Conservation (phyloP, 2,797 vertebrate genomes). For the Poecilia gillii region DNA sequence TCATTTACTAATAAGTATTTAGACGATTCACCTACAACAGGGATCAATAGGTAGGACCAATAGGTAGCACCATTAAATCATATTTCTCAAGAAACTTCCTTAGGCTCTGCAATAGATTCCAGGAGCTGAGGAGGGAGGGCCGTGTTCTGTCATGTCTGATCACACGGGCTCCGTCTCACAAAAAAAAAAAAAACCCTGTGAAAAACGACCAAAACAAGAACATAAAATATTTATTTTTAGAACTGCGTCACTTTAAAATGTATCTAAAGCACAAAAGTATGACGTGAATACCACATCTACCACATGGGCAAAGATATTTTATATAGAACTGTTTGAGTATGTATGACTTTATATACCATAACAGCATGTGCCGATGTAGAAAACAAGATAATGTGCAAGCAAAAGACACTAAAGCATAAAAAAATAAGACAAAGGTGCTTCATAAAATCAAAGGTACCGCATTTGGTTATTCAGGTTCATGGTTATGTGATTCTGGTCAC, state of each 20-base stretch:
- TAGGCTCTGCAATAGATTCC: constrained; percentile 42
- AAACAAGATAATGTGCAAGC: not conserved
- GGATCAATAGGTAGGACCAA: constrained; percentile 31
- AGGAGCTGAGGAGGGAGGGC: constrained; percentile 40
- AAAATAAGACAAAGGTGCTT: not conserved
- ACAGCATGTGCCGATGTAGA: not conserved
- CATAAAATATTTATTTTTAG: not conserved
- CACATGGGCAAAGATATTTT: not conserved
- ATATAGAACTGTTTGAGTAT: not conserved
- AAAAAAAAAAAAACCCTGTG: not conserved
- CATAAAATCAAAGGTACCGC: not conserved
- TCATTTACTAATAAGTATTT: constrained; percentile 28
- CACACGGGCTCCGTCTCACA: not conserved
- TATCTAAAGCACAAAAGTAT: not conserved
- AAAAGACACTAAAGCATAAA: not conserved
- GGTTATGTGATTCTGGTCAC: not conserved
- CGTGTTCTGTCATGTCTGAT: constrained; percentile 71
- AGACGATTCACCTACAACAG: constrained; percentile 20
- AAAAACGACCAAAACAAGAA: not conserved
- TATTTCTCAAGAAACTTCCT: constrained; percentile 48
- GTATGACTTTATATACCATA: not conserved
- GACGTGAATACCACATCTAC: not conserved
- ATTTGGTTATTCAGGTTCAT: not conserved
- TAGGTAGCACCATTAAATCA: constrained; percentile 21
- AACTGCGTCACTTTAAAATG: not conserved